Conservation (phyloP, 2,113 vertebrate species). For the Tenrec ecaudatus region DNA sequence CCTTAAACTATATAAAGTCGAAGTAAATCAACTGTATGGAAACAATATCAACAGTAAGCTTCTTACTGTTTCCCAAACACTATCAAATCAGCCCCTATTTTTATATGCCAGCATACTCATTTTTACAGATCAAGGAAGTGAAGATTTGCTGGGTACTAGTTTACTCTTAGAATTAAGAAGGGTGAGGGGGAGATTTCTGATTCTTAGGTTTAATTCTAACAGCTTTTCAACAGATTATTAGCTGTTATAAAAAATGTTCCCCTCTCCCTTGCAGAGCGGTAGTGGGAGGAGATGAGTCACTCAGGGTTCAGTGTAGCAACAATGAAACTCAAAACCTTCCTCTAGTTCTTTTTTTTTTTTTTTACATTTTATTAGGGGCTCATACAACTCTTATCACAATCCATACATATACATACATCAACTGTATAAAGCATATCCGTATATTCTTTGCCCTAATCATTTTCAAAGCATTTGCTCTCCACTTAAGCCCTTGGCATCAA, state of each 20-base stretch:
- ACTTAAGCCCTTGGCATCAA: no score
- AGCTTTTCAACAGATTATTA: not conserved
- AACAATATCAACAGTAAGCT: not conserved
- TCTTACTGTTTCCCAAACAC: not conserved
- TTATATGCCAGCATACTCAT: not conserved
- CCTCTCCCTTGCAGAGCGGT: no score
- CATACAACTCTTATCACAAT: no score
- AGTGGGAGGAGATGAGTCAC: no score
- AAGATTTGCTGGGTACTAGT: not conserved
- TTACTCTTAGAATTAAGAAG: not conserved
- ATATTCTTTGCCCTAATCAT: no score
- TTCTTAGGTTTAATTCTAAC: not conserved
- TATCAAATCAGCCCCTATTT: not conserved
- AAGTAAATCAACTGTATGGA: not conserved
- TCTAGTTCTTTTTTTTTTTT: no score
- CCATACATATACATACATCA: no score
- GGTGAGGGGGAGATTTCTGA: not conserved
- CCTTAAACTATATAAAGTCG: not conserved
- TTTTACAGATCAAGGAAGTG: not conserved
- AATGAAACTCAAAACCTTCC: no score
- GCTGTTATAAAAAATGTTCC: conserved; percentile 11
- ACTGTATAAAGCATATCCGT: no score
- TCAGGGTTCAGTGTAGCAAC: no score
- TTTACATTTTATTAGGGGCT: no score
- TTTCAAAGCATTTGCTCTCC: no score